These are phyloP conservation scores for Zelleria hepariella DNA, from an alignment of 2,888 invertebrate species.

Conservation along the genomic window DNA sequence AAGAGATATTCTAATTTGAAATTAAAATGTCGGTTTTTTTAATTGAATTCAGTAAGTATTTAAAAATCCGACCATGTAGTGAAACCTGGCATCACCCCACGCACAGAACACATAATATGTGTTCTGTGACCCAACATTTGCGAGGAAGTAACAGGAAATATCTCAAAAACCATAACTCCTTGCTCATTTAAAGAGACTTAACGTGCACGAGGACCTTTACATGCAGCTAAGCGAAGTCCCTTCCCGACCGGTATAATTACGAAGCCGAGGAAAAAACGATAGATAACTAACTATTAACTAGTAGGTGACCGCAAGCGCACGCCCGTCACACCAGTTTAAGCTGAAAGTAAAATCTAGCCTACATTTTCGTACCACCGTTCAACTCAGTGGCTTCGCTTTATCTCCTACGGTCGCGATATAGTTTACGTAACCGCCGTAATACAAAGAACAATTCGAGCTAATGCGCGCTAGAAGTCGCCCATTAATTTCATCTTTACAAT, in stretches of 20 bases:
- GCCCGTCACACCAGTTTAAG: neutral
- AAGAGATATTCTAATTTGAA: no score
- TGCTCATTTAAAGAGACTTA: no score
- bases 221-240: constrained; percentile 12
- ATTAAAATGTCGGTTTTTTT: no score
- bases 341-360: constrained; percentile 7
- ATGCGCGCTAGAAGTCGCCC: neutral
- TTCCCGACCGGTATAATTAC: neutral
- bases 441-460: neutral
- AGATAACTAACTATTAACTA: neutral
- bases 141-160: no score
- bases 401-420: neutral
- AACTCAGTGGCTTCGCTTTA: neutral
- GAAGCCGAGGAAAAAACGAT: neutral
- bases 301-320: neutral
- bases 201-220: constrained; percentile 15
- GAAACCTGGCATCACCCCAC: no score
- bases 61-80: no score
- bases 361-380: neutral
- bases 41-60: no score
- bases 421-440: neutral
- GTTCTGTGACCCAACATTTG: no score
- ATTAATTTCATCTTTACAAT: neutral
- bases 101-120: no score
- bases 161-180: no score